Conservation (phyloP, 92 coral and sea anemone species). For the Umimayanthus chanpuru region DNA sequence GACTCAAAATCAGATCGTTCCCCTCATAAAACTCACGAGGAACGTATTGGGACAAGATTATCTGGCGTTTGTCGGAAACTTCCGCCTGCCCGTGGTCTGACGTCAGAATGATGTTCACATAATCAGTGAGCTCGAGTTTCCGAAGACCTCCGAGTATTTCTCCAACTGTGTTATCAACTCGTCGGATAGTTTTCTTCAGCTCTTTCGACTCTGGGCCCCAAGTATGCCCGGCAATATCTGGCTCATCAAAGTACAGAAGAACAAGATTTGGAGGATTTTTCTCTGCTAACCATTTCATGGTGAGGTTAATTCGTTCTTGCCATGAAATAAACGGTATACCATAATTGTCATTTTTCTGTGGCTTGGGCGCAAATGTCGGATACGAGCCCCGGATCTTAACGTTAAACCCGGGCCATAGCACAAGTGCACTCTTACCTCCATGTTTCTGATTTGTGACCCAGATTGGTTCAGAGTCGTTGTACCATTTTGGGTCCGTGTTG, state of each 20-base stretch:
- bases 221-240: constrained; percentile 78
- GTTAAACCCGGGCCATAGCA: constrained; percentile 91
- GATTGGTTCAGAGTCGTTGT: constrained; percentile 82
- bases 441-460: constrained; percentile 94
- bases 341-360: constrained; percentile 51
- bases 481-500: constrained; percentile 75
- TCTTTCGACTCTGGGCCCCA: constrained; percentile 67
- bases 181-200: constrained; percentile 46
- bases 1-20: constrained; percentile 72
- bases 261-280: constrained; percentile 84
- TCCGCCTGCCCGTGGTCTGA: constrained; percentile 91
- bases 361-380: constrained; percentile 60
- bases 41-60: constrained; percentile 65
- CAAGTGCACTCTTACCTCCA: constrained; percentile 85
- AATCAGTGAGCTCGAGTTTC: constrained; percentile 52
- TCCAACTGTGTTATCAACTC: constrained; percentile 75
- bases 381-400: constrained; percentile 63
- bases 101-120: constrained; percentile 75
- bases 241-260: constrained; percentile 80
- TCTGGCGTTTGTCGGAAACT: constrained; percentile 54
- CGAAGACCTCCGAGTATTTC: constrained; percentile 62
- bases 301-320: constrained; percentile 63
- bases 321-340: constrained; percentile 68
- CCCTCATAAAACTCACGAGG: constrained; percentile 61
- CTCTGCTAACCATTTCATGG: constrained; percentile 69